Evolutionary conservation across 2,888 invertebrate genomes (phyloP), one percentile per base, ranked within the genome.

Genomic region (Cantharis rustica): DNA sequence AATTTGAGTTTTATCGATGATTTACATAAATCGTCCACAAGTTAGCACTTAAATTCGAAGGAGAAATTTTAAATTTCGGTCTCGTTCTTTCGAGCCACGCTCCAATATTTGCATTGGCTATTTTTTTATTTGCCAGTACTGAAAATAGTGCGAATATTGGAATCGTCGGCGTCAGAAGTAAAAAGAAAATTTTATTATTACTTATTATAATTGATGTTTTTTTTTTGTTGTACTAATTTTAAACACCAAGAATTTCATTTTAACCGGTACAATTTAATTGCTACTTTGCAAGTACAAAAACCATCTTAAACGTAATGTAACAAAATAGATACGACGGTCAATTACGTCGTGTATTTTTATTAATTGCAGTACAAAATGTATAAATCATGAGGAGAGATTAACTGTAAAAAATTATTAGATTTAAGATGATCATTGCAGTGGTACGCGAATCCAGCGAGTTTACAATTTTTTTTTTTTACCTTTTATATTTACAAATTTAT

Each of bases 291-390:
- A 79, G 76, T 79, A 82, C 77, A 80, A 81, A 79, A 81, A 80
- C 71, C 69, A 64, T 71, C 75, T 69, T 79, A 80, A 82, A 84
- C 82, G 81, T 81, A 84, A 83, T 84, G 80, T 77, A 80, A 78
- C 79, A 79, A 81, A 76, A 81, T 77, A 83, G 31, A 31, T 31
- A 31, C 13, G 31, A 31, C 31, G 86, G 85, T 86, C 85, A 83
- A 85, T 84, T 84, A 83, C 72, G 86, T 83, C 86, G 86, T 85
- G 85, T 87, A 86, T 87, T 87, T 87, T 87, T 87, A 85, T 87
- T 87, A 87, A 87, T 86, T 82, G 84, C 85, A 88, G 88, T 88
- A 88, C 88, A 88, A 87, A 87, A 85, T 79, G 79, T 82, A 80
- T 31, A 82, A 83, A 82, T 82, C 82, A 82, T 79, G 80, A 31